Base-by-base conservation (phyloP, 2,113 vertebrate genomes). In the Epinephelus moara region DNA sequence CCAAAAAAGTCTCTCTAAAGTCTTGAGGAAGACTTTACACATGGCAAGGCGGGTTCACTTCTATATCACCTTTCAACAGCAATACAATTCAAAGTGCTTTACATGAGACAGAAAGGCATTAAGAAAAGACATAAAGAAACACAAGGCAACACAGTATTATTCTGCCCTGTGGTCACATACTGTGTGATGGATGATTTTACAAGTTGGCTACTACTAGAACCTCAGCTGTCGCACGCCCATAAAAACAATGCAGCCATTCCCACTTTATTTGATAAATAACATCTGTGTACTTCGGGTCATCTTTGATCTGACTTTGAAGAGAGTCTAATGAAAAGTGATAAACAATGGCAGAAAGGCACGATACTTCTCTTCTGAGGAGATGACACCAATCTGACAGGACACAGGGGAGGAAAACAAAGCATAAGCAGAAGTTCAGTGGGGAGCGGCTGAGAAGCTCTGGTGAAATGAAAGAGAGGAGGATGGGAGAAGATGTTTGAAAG, bases 271-370 rank as follows among this genome's bases (percentile, higher is more conserved):
- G 4, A 80, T 67, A 42, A 23, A n/a, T 23, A 71, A 52, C 4
- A 50, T 47, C 81, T 50, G 11, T 49, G 75, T 37, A 23, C 71
- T 45, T 40, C 19, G 30, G 70, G 68, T 76, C 82, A 77, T 73
- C 21, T 77, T 68, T 74, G 59, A 83, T 84, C 69, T 64, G 55
- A 56, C 57, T 61, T 66, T 78, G 62, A 83, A 52, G 61, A 57
- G n/a, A 62, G 47, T 8, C 9, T 61, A 50, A 82, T 60, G 57
- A 67, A 71, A 80, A 17, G 15, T 50, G 63, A 81, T 75, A 68
- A 78, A 78, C 69, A 75, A 30, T n/a, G 12, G 25, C 78, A 45
- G 33, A 81, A 78, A 75, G 60, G 60, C 37, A 40, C 53, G 64
- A 53, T 56, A 0, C 11, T 33, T 60, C n/a, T 52, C n/a, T 50